Evolutionary conservation across 2,113 vertebrate genomes (phyloP).

Genomic region (Prolemur simus): DNA sequence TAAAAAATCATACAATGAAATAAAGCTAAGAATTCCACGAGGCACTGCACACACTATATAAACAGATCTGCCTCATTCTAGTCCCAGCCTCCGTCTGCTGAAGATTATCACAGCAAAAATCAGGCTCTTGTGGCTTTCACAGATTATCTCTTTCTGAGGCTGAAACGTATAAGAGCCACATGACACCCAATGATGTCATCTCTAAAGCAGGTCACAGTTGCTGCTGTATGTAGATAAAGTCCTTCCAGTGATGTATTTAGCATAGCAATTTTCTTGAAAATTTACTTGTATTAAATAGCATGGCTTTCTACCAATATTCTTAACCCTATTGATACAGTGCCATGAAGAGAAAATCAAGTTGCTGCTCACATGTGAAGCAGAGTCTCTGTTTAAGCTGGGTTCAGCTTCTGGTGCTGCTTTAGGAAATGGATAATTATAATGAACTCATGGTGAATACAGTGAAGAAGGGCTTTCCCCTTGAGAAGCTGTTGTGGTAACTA

Average conservation of each 20-base stretch:
- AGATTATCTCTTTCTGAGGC: slow-evolving; percentile 45
- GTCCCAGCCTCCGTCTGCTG: slow-evolving; percentile 11
- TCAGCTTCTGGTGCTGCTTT: background rate
- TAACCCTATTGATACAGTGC: slow-evolving; percentile 37
- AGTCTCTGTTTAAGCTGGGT: background rate
- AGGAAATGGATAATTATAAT: background rate
- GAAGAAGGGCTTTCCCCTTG: background rate
- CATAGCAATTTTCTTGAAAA: slow-evolving; percentile 52
- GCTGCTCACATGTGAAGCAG: background rate
- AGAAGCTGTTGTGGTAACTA: background rate
- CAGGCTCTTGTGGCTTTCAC: slow-evolving; percentile 55
- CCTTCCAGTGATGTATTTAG: slow-evolving; percentile 50
- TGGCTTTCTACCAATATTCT: slow-evolving; percentile 23
- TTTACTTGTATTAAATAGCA: slow-evolving; percentile 51
- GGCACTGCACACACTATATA: background rate
- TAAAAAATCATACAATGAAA: slow-evolving; percentile 20
- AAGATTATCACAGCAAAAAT: slow-evolving; percentile 64
- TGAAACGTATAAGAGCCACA: slow-evolving; percentile 64
- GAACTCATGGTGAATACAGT: background rate
- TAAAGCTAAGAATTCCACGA: background rate
- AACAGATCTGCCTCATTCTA: background rate
- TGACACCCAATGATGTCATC: slow-evolving; percentile 71
- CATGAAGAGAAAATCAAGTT: slow-evolving; percentile 25
- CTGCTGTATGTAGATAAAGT: slow-evolving; percentile 51
- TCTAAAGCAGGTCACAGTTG: slow-evolving; percentile 68